Percentiles rank a stretch among this genome's conserved stretches.
Conservation (phyloP, 2,888 invertebrate genomes). For the Cylindroiulus punctatus region DNA sequence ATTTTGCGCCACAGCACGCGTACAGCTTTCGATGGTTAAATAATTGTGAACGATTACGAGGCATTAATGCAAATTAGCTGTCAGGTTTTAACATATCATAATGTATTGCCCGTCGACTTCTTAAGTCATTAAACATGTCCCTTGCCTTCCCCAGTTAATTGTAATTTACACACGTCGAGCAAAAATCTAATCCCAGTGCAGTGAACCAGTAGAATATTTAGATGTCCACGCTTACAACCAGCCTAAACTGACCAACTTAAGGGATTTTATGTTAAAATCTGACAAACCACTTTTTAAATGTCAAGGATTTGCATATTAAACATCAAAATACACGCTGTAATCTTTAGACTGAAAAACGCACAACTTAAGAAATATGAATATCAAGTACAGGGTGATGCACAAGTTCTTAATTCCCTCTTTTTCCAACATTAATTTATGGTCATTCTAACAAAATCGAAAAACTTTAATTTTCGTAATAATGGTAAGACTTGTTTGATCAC, state of each 20-base stretch:
- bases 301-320: too few relatives aligned
- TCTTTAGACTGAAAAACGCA: too few relatives aligned
- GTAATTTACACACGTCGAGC: constrained; percentile 18
- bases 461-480: too few relatives aligned
- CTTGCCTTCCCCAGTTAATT: constrained; percentile 22
- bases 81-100: constrained; percentile 32
- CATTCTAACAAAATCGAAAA: too few relatives aligned
- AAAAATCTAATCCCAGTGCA: neutral
- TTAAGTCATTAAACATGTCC: constrained; percentile 32
- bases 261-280: neutral
- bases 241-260: neutral
- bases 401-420: too few relatives aligned
- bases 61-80: constrained; percentile 32
- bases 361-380: too few relatives aligned
- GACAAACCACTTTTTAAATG: neutral
- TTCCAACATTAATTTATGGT: too few relatives aligned
- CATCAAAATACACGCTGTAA: too few relatives aligned
- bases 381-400: too few relatives aligned
- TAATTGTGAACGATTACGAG: constrained; percentile 32
- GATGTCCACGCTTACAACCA: neutral
- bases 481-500: too few relatives aligned
- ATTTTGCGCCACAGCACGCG: constrained; percentile 25
- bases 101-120: constrained; percentile 22
- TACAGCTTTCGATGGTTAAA: constrained; percentile 32
- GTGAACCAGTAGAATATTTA: neutral